Conservation (phyloP, 2,797 vertebrate genomes). For the Picus viridis region DNA sequence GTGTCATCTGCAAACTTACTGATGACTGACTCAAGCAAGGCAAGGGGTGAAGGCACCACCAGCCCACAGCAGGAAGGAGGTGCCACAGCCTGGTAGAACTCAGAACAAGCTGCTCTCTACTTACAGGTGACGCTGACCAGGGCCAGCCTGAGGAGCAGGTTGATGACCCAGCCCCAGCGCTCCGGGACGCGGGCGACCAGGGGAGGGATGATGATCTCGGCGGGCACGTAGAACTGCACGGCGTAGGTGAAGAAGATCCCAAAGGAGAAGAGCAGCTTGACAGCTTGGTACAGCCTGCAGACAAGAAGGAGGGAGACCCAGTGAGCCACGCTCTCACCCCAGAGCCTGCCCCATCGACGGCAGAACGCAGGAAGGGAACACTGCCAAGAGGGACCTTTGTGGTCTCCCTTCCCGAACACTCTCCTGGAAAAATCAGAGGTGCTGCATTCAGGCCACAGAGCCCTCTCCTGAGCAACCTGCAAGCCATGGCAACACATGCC, state of each 20-base stretch:
- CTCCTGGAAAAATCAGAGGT: not conserved
- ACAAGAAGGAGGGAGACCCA: not conserved
- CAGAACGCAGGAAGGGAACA: not conserved
- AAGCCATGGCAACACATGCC: not conserved
- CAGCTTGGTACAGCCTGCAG: constrained; percentile 91
- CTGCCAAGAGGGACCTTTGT: not conserved
- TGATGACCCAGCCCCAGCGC: constrained; percentile 78
- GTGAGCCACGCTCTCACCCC: not conserved
- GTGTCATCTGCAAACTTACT: too few relatives aligned
- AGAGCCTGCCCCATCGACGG: accelerated
- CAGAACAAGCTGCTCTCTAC: constrained; percentile 62
- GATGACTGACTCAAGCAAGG: not conserved
- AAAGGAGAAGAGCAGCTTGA: constrained; percentile 93
- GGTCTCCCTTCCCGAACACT: not conserved
- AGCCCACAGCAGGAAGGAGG: not conserved
- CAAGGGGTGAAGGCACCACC: accelerated
- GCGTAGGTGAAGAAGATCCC: constrained; percentile 97
- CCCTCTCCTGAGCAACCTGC: not conserved
- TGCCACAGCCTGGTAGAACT: accelerated
- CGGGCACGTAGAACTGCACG: constrained; percentile 95
- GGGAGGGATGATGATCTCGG: constrained; percentile 90
- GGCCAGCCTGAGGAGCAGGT: constrained; percentile 83
- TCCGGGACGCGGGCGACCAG: constrained; percentile 77
- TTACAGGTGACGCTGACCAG: constrained; percentile 93
- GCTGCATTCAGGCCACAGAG: not conserved